These are phyloP conservation scores for Larimichthys polyactis DNA, from an alignment of 2,113 vertebrate species.

Conservation along the genomic window DNA sequence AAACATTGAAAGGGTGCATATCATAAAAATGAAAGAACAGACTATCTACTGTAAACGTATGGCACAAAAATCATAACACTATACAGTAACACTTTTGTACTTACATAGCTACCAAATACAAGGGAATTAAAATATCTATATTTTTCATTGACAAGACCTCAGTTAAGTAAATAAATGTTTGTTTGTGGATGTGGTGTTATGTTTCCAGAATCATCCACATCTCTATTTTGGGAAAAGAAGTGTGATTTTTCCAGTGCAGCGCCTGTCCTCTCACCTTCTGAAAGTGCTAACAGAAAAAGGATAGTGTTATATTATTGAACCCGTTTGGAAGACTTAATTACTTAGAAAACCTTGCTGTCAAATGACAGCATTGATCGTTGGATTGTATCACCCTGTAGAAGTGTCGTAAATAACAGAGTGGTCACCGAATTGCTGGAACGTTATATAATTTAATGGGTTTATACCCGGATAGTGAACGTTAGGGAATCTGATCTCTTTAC, in stretches of 20 bases:
- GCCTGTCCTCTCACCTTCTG: neutral
- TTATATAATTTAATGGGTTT: neutral
- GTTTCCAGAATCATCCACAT: neutral
- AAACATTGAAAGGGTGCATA: no score
- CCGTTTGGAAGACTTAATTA: neutral
- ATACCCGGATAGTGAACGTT: neutral
- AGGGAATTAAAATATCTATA: neutral
- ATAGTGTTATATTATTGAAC: neutral
- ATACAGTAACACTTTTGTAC: no score
- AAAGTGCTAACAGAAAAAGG: neutral
- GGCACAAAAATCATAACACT: neutral
- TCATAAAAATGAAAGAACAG: no score
- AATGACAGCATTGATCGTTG: neutral
- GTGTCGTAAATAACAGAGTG: neutral
- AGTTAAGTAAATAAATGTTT: neutral
- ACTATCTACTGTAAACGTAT: neutral
- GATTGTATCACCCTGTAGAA: neutral
- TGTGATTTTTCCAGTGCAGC: neutral
- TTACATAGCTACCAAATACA: neutral
- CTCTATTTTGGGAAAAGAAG: neutral
- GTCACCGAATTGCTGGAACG: neutral
- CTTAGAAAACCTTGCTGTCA: neutral
- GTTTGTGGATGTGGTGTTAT: neutral
- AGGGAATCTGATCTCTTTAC: neutral
- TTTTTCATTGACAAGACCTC: neutral